Evolutionary conservation across 1,140 invertebrate genomes (phyloP), one percentile per base, ranked within the genome.

Genomic region (Hyposmocoma kahamanoa): DNA sequence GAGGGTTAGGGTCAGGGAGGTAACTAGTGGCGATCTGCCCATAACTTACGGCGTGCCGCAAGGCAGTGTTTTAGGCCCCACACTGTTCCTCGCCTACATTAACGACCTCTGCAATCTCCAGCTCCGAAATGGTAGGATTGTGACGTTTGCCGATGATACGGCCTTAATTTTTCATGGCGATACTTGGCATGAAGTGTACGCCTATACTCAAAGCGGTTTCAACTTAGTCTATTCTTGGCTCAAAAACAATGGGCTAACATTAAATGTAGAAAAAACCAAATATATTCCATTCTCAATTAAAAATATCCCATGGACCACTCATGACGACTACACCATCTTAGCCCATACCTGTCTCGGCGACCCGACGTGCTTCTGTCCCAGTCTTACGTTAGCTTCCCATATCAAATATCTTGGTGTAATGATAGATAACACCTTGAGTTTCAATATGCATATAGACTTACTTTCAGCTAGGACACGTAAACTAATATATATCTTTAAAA

Each of bases 41-140:
- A 53, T 47, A 39, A 47, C 5, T 15, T 47, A 42, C 30, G 44
- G 50, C 1, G 50, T 53, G 2, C 43, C 51, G 1, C 51, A 53
- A 36, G 51, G 56, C 2, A 53, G 55, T 38, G 21, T 48, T 9
- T 30, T 62, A 17, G 56, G 55, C 11, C 59, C 59, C 0, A 38
- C 50, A 0, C 38, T 59, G 3, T 62, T 59, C 32, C 32, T 62
- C 1, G 36, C 55, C 15, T 62, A 39, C 24, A 62, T 62, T 44
- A 20, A 41, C 10, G 50, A 57, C 43, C 9, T 41, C 11, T 41
- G 4, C 18, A 8, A 41, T 1, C 18, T 41, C 11, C 20, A 41
- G 10, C 18, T 41, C 10, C 18, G 9, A 5, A 11, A 21, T 9
- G 6, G 18, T 21, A 20, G 22, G 9, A 41, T 41, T 1, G 22